These are phyloP conservation scores for Holacanthella duospinosa DNA, from an alignment of 2,888 invertebrate species.

Conservation along the genomic window DNA sequence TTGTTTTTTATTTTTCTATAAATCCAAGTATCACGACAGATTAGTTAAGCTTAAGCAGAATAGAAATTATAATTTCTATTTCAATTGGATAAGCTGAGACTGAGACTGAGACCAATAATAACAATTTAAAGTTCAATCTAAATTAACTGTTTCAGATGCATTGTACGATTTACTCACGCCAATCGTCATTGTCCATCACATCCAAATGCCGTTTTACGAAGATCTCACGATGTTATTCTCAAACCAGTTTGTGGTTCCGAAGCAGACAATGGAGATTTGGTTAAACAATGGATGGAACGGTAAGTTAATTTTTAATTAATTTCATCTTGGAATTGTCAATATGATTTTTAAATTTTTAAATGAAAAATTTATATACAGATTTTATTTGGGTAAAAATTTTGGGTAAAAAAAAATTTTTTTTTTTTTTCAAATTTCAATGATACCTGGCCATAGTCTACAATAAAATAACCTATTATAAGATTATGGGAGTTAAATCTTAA, in stretches of 20 bases:
- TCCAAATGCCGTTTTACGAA: conserved; percentile 49
- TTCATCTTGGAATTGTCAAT: background rate
- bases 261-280: conserved; percentile 46
- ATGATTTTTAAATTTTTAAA: too few species aligned
- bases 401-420: too few species aligned
- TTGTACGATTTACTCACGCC: conserved; percentile 61
- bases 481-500: too few species aligned
- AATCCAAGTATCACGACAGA: too few species aligned
- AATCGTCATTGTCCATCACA: conserved; percentile 64
- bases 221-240: conserved; percentile 43
- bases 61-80: background rate
- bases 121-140: background rate
- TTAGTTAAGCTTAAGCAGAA: too few species aligned
- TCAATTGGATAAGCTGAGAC: too few species aligned
- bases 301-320: conserved; percentile 22
- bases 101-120: too few species aligned
- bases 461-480: too few species aligned
- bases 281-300: conserved; percentile 48
- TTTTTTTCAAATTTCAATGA: too few species aligned
- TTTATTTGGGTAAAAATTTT: too few species aligned
- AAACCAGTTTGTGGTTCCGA: conserved; percentile 45
- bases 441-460: too few species aligned
- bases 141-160: conserved; percentile 44
- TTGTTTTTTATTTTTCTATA: conserved; percentile 11
- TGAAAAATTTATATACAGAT: too few species aligned